Evolutionary conservation across 2,888 invertebrate species (phyloP).

Genomic region (Parthenolecanium corni): DNA sequence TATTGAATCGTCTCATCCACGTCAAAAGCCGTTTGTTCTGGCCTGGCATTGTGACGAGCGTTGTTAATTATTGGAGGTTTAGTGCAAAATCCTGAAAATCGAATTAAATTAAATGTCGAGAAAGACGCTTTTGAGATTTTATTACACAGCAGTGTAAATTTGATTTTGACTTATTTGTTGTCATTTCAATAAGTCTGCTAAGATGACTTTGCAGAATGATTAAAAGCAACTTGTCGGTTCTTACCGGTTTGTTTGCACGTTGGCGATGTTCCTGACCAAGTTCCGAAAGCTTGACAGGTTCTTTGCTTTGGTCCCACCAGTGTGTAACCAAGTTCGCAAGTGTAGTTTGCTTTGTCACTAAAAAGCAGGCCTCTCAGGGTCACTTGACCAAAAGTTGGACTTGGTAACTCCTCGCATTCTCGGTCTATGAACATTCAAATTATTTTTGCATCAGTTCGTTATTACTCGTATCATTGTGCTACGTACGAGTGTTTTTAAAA

Average conservation of each 20-base stretch:
- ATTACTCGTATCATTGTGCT: background rate
- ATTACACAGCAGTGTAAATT: too few species aligned
- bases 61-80: constrained; percentile 73
- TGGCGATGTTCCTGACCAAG: constrained; percentile 73
- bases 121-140: background rate
- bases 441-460: background rate
- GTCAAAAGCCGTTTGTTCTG: constrained; percentile 79
- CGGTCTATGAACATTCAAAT: constrained; percentile 50
- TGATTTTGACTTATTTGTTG: too few species aligned
- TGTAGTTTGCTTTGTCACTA: constrained; percentile 70
- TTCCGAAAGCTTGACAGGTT: constrained; percentile 84
- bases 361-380: constrained; percentile 65
- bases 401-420: constrained; percentile 69
- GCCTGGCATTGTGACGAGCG: constrained; percentile 75
- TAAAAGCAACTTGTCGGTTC: constrained; percentile 37
- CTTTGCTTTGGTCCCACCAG: constrained; percentile 76
- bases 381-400: constrained; percentile 67
- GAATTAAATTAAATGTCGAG: background rate
- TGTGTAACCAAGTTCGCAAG: constrained; percentile 78
- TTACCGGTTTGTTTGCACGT: constrained; percentile 74
- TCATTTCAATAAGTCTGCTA: too few species aligned
- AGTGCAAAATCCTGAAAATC: constrained; percentile 54
- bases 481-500: too few species aligned
- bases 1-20: constrained; percentile 83
- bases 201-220: too few species aligned